A percentile compares a stretch with the other conserved stretches of the same genome.
These are phyloP conservation scores for Porites evermanni DNA, from an alignment of 92 coral and sea anemone genomes.

Conservation along the genomic window DNA sequence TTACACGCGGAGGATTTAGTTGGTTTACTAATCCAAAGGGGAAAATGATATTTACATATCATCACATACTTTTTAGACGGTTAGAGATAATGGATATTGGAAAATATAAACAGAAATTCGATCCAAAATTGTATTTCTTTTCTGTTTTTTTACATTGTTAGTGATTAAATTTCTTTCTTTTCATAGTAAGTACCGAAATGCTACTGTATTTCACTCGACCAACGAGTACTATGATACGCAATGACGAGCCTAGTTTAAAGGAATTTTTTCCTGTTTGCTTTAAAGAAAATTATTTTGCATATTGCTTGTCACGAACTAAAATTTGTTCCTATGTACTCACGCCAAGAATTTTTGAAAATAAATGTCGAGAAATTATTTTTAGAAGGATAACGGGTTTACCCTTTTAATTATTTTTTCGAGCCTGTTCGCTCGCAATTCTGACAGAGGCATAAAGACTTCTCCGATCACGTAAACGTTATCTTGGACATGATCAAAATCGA, in stretches of 20 bases:
- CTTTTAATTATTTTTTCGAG: constrained; percentile 84
- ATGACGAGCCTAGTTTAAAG: neutral
- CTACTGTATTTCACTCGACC: too few species aligned
- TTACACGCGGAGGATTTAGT: neutral
- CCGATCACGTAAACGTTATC: constrained; percentile 93
- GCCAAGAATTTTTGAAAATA: constrained; percentile 7
- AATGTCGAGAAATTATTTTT: constrained; percentile 12
- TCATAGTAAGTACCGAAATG: neutral
- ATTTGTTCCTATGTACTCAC: neutral
- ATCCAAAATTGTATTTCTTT: neutral
- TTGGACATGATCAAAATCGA: constrained; percentile 94
- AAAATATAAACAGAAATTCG: neutral
- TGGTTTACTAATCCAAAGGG: neutral
- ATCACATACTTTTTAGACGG: neutral
- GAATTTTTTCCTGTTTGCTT: constrained; percentile 60
- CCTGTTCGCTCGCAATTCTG: constrained; percentile 89
- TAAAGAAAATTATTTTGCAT: constrained; percentile 6
- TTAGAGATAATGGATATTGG: neutral
- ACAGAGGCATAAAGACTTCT: constrained; percentile 88
- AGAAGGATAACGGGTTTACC: constrained; percentile 84
- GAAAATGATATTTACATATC: constrained; percentile 4
- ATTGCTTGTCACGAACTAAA: neutral
- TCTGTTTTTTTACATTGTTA: neutral
- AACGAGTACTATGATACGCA: neutral
- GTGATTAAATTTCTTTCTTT: neutral